Percentiles rank a stretch among this genome's conserved stretches.
phyloP scores from a whole-genome alignment of 30 jellyfish, hydroid and myxozoan genomes.

The Clytia hemisphaerica region DNA sequence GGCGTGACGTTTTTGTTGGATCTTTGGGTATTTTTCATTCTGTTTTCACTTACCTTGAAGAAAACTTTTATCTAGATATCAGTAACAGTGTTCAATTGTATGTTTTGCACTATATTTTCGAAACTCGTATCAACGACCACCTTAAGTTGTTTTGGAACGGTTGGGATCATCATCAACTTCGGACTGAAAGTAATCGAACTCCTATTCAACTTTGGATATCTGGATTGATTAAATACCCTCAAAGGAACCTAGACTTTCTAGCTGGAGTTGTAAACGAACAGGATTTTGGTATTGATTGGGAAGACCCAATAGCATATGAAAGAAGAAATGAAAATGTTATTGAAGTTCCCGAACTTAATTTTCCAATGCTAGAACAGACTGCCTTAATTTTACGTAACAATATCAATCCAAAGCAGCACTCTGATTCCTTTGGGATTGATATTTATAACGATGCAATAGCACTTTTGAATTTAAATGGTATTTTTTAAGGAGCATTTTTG shows the following conservation, averaged over 20 bases:
- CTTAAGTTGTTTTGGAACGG: conserved; percentile 5
- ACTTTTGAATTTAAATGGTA: too few relatives aligned
- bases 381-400: too few relatives aligned
- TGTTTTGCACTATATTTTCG: conserved; percentile 1
- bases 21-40: conserved; percentile 14
- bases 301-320: conserved; percentile 15
- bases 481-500: too few relatives aligned
- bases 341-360: too few relatives aligned
- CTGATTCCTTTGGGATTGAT: conserved; percentile 7
- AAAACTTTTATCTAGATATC: conserved; percentile 4
- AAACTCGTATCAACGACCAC: conserved; percentile 10
- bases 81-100: background rate
- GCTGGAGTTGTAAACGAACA: too few relatives aligned
- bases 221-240: too few relatives aligned
- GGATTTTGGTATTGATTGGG: conserved; percentile 26
- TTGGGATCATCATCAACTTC: conserved; percentile 15
- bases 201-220: conserved; percentile 13
- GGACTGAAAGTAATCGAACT: background rate
- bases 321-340: too few relatives aligned
- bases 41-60: conserved; percentile 32
- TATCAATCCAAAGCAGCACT: conserved; percentile 5
- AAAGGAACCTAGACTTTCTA: too few relatives aligned
- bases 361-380: too few relatives aligned
- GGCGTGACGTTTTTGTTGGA: conserved; percentile 33
- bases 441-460: too few relatives aligned